Percentiles rank a stretch among this genome's conserved stretches.
These are phyloP conservation scores for Syngnathus scovelli DNA, from an alignment of 2,113 vertebrate genomes.

Conservation along the genomic window DNA sequence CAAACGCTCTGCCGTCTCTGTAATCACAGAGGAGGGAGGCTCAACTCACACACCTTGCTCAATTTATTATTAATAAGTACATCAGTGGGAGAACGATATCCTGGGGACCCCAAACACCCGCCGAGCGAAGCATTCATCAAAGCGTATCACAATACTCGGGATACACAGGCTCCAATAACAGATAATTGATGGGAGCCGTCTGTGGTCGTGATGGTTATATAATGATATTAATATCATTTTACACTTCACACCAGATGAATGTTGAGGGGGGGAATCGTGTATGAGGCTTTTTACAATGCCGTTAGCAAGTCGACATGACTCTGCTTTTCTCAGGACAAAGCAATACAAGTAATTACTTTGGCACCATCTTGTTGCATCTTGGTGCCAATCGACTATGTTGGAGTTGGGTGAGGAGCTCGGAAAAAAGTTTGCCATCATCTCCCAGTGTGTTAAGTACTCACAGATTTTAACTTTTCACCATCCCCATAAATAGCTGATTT, in stretches of 20 bases:
- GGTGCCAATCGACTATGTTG: neutral
- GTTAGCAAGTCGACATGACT: conserved; percentile 37
- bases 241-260: conserved; percentile 55
- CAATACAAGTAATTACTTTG: neutral
- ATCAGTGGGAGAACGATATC: conserved; percentile 76
- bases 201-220: conserved; percentile 63
- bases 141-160: conserved; percentile 75
- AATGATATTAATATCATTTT: conserved; percentile 53
- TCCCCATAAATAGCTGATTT: neutral
- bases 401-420: neutral
- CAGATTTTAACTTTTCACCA: neutral
- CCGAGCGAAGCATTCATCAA: conserved; percentile 74
- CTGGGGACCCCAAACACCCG: conserved; percentile 69
- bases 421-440: neutral
- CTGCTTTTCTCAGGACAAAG: neutral
- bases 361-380: neutral
- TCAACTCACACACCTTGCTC: conserved; percentile 74
- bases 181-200: conserved; percentile 73
- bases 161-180: conserved; percentile 74
- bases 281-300: conserved; percentile 53
- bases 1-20: conserved; percentile 74
- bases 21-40: conserved; percentile 75
- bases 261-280: conserved; percentile 44
- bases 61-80: conserved; percentile 82
- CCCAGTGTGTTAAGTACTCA: neutral